phyloP scores from a whole-genome alignment of 1,140 invertebrate genomes.

The Penaeus chinensis region DNA sequence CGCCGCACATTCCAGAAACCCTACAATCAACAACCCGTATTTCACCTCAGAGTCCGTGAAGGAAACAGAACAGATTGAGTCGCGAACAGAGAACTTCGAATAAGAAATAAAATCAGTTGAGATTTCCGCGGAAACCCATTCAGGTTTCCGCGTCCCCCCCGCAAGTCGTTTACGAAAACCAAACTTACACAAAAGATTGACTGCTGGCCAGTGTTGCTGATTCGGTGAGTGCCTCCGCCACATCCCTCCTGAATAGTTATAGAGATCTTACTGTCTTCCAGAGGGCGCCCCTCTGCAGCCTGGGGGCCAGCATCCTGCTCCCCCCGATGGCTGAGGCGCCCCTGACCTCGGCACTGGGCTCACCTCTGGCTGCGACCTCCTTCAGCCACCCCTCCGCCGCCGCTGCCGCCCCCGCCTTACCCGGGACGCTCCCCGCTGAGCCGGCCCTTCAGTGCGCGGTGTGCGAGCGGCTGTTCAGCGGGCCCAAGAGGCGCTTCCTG shows the following conservation, averaged over 20 bases:
- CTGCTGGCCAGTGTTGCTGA: background rate
- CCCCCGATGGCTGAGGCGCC: conserved; percentile 48
- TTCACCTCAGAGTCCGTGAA: conserved; percentile 14
- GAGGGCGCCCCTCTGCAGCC: conserved; percentile 54
- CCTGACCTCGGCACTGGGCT: conserved; percentile 36
- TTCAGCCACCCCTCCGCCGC: conserved; percentile 21
- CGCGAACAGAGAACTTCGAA: conserved; percentile 5
- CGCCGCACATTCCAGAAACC: conserved; percentile 44
- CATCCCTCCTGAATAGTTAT: conserved; percentile 44
- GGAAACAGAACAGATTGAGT: conserved; percentile 11
- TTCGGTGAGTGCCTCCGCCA: conserved; percentile 1
- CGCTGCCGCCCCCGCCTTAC: conserved; percentile 15
- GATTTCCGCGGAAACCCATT: background rate
- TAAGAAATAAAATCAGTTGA: background rate
- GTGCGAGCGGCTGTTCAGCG: conserved; percentile 46
- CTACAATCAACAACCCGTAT: conserved; percentile 19
- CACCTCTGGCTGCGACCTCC: conserved; percentile 31
- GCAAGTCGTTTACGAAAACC: background rate
- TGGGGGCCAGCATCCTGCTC: conserved; percentile 44
- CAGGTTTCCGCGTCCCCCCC: background rate
- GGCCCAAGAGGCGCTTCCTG: conserved; percentile 49
- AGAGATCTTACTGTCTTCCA: conserved; percentile 61
- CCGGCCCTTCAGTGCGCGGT: conserved; percentile 46
- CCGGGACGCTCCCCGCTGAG: conserved; percentile 16
- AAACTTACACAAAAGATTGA: background rate